These are phyloP conservation scores for Mystacides longicornis DNA, from an alignment of 2,888 invertebrate genomes.

Conservation along the genomic window DNA sequence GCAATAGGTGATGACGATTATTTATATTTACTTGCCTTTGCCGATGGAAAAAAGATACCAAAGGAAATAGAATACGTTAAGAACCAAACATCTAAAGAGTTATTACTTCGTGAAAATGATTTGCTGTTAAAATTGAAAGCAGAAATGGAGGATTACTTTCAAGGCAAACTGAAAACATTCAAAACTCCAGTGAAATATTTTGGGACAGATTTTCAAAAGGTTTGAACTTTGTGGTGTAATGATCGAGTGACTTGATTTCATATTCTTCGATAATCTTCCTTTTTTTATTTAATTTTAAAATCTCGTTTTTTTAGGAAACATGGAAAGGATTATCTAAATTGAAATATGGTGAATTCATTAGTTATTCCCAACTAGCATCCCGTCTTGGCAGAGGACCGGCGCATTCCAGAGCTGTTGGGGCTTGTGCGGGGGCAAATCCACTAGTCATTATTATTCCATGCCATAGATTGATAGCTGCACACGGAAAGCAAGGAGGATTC, in stretches of 20 bases:
- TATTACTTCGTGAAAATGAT: conserved; percentile 8
- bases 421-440: conserved; percentile 41
- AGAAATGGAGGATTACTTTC: conserved; percentile 25
- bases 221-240: conserved; percentile 23
- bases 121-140: conserved; percentile 14
- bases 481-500: conserved; percentile 41
- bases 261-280: not conserved
- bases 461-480: conserved; percentile 38
- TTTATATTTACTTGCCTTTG: conserved; percentile 36
- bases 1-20: conserved; percentile 37
- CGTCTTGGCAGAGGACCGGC: conserved; percentile 35
- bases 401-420: conserved; percentile 40
- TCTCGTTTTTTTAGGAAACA: conserved; percentile 33
- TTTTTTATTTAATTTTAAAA: not conserved
- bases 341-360: conserved; percentile 38
- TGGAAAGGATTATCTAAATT: conserved; percentile 38
- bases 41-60: conserved; percentile 36
- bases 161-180: conserved; percentile 35
- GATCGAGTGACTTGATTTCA: not conserved
- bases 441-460: conserved; percentile 40
- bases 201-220: conserved; percentile 44
- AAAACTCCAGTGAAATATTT: conserved; percentile 36
- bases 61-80: conserved; percentile 31
- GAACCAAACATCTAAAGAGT: conserved; percentile 7
- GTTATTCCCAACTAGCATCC: conserved; percentile 40